phyloP scores from a whole-genome alignment of 2,113 vertebrate genomes.

The Sorex araneus region DNA sequence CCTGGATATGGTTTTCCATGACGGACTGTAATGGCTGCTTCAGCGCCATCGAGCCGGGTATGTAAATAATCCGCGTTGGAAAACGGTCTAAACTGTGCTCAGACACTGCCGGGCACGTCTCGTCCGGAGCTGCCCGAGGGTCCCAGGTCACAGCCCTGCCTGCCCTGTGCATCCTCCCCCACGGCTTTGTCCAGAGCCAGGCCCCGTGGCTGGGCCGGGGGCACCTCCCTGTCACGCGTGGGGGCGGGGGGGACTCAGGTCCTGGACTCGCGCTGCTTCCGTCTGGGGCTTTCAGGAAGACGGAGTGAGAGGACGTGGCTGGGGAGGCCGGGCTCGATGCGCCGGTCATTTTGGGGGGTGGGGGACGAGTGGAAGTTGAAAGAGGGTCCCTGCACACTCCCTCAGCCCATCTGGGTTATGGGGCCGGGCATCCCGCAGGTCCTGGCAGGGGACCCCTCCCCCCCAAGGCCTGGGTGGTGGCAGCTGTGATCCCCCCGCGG shows the following conservation, averaged over 20 bases:
- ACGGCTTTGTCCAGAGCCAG: not conserved
- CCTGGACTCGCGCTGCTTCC: not conserved
- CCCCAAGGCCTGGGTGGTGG: not conserved
- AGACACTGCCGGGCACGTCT: slow-evolving; percentile 61
- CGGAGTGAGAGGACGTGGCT: not conserved
- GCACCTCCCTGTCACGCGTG: not conserved
- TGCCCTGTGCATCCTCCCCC: no score
- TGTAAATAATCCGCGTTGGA: slow-evolving; percentile 81
- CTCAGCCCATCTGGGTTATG: accelerated
- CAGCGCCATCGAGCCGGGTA: slow-evolving; percentile 66
- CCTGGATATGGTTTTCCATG: slow-evolving; percentile 65
- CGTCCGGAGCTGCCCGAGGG: slow-evolving; percentile 25
- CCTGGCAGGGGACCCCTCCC: not conserved
- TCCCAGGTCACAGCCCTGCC: not conserved
- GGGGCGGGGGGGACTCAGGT: not conserved
- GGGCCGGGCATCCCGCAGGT: not conserved
- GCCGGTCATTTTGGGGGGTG: not conserved
- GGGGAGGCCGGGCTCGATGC: not conserved
- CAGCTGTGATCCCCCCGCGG: accelerated
- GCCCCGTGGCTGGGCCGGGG: accelerated
- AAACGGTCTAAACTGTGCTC: slow-evolving; percentile 67
- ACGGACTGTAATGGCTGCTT: slow-evolving; percentile 68
- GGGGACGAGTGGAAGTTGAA: not conserved
- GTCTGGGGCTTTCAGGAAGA: not conserved
- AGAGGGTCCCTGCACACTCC: not conserved